Evolutionary conservation across 2,113 vertebrate species (phyloP), one percentile per base, ranked within the genome.

Genomic region (Labrus mixtus): DNA sequence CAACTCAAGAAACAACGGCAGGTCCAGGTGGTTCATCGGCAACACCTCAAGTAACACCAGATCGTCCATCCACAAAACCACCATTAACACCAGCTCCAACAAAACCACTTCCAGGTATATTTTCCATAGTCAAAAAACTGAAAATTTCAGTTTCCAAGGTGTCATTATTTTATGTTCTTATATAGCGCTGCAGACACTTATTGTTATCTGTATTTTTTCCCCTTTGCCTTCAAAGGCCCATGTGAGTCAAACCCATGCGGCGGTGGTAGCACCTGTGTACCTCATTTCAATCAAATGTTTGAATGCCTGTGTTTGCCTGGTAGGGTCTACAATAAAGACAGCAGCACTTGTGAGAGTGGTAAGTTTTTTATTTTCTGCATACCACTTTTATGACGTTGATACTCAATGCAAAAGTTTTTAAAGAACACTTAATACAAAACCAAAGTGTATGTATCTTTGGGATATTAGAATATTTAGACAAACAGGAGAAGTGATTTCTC

Each of bases 261-360:
- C 0, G 0, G 0, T 36, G 85, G 85, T 37, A 89, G 82, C 85
- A 86, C 60, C 8, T 94, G 93, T 60, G 29, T 67, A 3, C 0
- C 0, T 10, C 78, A 68, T 43, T n/a, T 1, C 0, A 0, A 25
- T 19, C 0, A 8, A 4, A 16, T 0, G 2, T 87, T 37, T 72
- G 41, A 17, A 0, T 94, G 93, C 60, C 48, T 81, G 60, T 94
- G 93, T 76, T 51, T 50, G 22, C 0, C 71, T 19, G 93, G 92
- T 22, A 68, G 82, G 0, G 9, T 0, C 64, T 92, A 86, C 54
- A 19, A 78, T 73, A 0, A 58, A 1, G 0, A 0, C 0, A 25
- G 0, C 2, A 4, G 3, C 0, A 9, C 0, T 10, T 92, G 91
- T 74, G 20, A 56, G 9, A 59, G 0, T 1, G 83, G 89, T 90